A percentile compares a stretch with the other conserved stretches of the same genome.
These are phyloP conservation scores for Graptemys geographica DNA, from an alignment of 2,797 vertebrate species.

Conservation along the genomic window DNA sequence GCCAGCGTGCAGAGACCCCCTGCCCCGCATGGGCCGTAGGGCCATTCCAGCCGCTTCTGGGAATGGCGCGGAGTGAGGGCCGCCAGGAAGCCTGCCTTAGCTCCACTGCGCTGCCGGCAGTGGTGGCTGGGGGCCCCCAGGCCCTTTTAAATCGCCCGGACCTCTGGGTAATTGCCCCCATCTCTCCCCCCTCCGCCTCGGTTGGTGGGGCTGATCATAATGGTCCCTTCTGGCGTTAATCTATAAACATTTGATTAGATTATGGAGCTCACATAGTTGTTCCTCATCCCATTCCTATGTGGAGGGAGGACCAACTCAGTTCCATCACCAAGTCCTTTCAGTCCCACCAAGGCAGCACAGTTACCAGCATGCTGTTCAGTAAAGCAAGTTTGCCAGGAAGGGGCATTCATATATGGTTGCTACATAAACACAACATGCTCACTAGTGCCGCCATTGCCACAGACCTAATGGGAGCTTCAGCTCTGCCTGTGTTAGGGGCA, in stretches of 20 bases:
- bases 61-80: too few species aligned
- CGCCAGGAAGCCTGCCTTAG: too few species aligned
- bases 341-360: background rate
- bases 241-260: background rate
- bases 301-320: background rate
- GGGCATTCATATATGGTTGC: background rate
- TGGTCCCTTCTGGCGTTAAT: background rate
- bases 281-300: background rate
- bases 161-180: too few species aligned
- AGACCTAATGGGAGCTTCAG: conserved; percentile 13
- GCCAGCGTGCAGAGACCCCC: too few species aligned
- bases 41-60: too few species aligned
- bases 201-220: too few species aligned
- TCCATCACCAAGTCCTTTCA: background rate
- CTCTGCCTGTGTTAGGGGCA: conserved; percentile 7
- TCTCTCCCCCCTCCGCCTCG: too few species aligned
- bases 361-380: background rate
- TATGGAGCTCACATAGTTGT: background rate
- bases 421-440: background rate
- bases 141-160: too few species aligned
- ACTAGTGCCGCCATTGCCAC: background rate
- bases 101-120: too few species aligned
- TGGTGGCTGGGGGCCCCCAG: too few species aligned
- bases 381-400: background rate
- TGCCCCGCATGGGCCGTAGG: too few species aligned